Percentiles rank a stretch among this genome's conserved stretches.
Conservation (phyloP, 2,888 invertebrate genomes). For the Oxytorus armatus region DNA sequence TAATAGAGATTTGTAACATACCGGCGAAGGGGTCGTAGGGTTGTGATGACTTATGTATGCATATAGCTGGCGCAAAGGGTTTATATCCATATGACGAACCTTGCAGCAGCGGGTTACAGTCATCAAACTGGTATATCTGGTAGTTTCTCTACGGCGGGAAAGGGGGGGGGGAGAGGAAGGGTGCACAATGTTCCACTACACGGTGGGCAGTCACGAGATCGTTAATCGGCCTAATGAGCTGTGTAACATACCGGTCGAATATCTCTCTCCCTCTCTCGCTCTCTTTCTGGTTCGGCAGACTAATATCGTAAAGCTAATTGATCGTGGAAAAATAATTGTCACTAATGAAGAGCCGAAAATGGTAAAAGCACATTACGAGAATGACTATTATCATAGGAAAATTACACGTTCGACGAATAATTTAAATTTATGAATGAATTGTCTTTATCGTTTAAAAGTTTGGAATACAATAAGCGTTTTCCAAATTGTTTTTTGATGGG, state of each 20-base stretch:
- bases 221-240: constrained; percentile 58
- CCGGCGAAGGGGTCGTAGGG: neutral
- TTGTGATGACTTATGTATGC: neutral
- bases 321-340: constrained; percentile 29
- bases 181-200: constrained; percentile 34
- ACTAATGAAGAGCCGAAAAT: constrained; percentile 36
- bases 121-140: constrained; percentile 3
- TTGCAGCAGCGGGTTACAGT: constrained; percentile 29
- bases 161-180: no score
- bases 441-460: no score
- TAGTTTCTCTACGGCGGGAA: constrained; percentile 1
- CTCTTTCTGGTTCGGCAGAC: neutral
- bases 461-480: no score
- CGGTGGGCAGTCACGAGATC: constrained; percentile 39
- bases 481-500: no score
- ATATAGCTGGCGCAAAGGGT: neutral
- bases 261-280: constrained; percentile 11
- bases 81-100: constrained; percentile 15
- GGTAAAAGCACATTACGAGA: constrained; percentile 9
- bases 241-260: constrained; percentile 49
- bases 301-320: constrained; percentile 30
- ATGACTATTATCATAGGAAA: neutral
- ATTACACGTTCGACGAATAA: no score
- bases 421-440: no score
- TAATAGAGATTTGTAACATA: no score